Percentiles rank a stretch among this genome's conserved stretches.
These are phyloP conservation scores for Hucho hucho DNA, from an alignment of 2,113 vertebrate genomes.

Conservation along the genomic window DNA sequence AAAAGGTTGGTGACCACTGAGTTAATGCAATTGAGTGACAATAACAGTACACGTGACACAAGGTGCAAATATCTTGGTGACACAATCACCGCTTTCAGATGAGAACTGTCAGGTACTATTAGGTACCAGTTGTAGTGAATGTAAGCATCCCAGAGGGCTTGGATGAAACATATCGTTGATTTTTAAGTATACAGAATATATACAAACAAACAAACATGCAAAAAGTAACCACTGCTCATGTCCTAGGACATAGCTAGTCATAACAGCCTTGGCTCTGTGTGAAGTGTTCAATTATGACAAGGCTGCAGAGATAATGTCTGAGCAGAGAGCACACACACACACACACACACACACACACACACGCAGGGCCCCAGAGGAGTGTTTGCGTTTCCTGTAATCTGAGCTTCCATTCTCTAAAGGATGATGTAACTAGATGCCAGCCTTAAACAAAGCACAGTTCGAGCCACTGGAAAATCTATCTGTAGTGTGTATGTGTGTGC, in stretches of 20 bases:
- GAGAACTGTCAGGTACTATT: neutral
- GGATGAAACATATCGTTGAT: neutral
- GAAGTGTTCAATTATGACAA: conserved; percentile 57
- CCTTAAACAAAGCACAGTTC: conserved; percentile 47
- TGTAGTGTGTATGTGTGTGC: neutral
- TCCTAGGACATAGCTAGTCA: conserved; percentile 40
- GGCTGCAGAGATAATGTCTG: conserved; percentile 50
- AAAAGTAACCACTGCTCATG: conserved; percentile 3
- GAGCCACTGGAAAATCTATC: conserved; percentile 25
- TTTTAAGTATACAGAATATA: neutral
- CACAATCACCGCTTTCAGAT: too few relatives aligned
- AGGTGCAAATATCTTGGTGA: too few relatives aligned
- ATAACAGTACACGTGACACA: too few relatives aligned
- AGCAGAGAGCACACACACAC: conserved; percentile 33
- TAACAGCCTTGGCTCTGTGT: conserved; percentile 56
- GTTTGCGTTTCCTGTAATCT: conserved; percentile 80
- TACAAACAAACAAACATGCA: neutral
- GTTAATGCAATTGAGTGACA: too few relatives aligned
- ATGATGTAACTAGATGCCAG: conserved; percentile 76
- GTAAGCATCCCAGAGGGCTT: neutral
- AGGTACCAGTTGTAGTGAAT: neutral
- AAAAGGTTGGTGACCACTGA: too few relatives aligned
- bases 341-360: conserved; percentile 24
- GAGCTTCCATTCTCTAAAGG: conserved; percentile 75
- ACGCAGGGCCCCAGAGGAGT: conserved; percentile 58